Evolutionary conservation across 1,140 invertebrate genomes (phyloP).

Genomic region (Drosophila novamexicana): DNA sequence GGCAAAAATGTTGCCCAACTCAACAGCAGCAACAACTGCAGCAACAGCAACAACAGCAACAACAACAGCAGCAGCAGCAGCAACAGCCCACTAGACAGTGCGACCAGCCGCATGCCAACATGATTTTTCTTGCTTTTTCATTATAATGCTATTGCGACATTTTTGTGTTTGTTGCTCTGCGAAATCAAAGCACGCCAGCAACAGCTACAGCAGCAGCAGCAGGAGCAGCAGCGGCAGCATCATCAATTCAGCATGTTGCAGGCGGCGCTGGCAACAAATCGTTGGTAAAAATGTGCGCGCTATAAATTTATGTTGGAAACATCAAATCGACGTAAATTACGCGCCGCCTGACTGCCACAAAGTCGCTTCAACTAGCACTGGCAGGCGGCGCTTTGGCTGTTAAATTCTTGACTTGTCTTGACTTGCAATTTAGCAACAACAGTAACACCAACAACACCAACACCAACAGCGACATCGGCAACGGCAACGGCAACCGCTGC

Average conservation of each 20-base stretch:
- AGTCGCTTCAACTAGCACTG: slow-evolving; percentile 32
- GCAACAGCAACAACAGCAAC: slow-evolving; percentile 17
- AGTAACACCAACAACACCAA: neutral
- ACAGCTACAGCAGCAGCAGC: slow-evolving; percentile 28
- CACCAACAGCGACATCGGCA: slow-evolving; percentile 4
- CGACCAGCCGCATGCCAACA: slow-evolving; percentile 67
- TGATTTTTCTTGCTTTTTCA: slow-evolving; percentile 79
- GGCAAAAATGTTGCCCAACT: slow-evolving; percentile 66
- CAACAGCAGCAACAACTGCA: slow-evolving; percentile 25
- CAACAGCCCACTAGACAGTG: slow-evolving; percentile 30
- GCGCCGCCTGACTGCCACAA: slow-evolving; percentile 64
- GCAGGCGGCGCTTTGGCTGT: slow-evolving; percentile 78
- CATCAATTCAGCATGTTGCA: slow-evolving; percentile 65
- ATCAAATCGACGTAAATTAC: slow-evolving; percentile 82
- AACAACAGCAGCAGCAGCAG: slow-evolving; percentile 10
- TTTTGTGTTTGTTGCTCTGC: slow-evolving; percentile 72
- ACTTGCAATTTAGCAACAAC: slow-evolving; percentile 48
- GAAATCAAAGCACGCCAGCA: slow-evolving; percentile 76
- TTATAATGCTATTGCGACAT: slow-evolving; percentile 78
- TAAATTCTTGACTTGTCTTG: slow-evolving; percentile 72
- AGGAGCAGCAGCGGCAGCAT: slow-evolving; percentile 29
- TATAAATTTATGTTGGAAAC: slow-evolving; percentile 81
- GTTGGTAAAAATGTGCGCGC: slow-evolving; percentile 72
- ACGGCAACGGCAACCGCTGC: slow-evolving; percentile 36
- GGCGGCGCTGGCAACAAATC: slow-evolving; percentile 70